phyloP scores from a whole-genome alignment of 2,797 vertebrate genomes.

The Aulostomus chinensis region DNA sequence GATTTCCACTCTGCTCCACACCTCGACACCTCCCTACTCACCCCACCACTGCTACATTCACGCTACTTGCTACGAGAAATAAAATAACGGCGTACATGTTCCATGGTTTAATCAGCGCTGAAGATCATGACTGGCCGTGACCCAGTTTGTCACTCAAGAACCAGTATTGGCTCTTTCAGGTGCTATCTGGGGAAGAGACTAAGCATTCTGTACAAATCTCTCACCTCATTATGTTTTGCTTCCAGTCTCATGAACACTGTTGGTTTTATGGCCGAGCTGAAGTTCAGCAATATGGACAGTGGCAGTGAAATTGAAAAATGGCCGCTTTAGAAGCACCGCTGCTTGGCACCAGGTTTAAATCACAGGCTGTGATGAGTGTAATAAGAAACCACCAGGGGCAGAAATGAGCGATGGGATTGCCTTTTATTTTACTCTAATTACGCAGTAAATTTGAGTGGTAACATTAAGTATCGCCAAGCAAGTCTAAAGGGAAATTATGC shows the following conservation, averaged over 20 bases:
- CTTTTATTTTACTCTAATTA: slow-evolving; percentile 67
- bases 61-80: too few species aligned
- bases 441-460: slow-evolving; percentile 55
- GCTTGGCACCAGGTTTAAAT: slow-evolving; percentile 33
- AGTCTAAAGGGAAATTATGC: slow-evolving; percentile 69
- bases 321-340: slow-evolving; percentile 8
- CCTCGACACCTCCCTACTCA: too few species aligned
- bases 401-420: slow-evolving; percentile 28
- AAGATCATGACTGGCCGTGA: too few species aligned
- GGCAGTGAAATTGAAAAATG: slow-evolving; percentile 28
- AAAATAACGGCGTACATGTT: too few species aligned
- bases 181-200: too few species aligned
- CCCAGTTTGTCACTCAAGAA: too few species aligned
- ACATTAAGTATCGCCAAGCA: slow-evolving; percentile 45
- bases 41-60: too few species aligned
- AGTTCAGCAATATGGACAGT: slow-evolving; percentile 27
- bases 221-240: not conserved
- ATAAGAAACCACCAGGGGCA: slow-evolving; percentile 44
- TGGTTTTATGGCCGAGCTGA: slow-evolving; percentile 19
- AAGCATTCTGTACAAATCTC: too few species aligned
- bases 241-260: not conserved
- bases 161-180: too few species aligned
- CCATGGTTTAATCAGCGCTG: too few species aligned
- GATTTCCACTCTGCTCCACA: too few species aligned
- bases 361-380: slow-evolving; percentile 46